Evolutionary conservation across 1,140 invertebrate species (phyloP).

Genomic region (Drosophila seguyi): DNA sequence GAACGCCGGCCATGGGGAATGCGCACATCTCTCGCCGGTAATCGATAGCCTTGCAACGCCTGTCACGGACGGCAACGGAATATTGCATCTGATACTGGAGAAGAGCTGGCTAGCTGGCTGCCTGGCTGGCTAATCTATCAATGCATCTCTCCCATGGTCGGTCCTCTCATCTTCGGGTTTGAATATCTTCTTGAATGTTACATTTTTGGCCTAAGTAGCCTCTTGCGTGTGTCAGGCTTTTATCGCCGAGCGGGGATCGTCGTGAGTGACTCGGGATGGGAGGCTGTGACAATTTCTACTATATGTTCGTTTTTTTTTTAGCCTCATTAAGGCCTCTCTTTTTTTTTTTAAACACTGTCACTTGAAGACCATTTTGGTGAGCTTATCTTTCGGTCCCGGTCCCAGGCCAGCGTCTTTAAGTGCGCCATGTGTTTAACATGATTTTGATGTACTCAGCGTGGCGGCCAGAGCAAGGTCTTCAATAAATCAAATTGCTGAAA

Average conservation of each 20-base stretch:
- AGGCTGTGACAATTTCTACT: constrained; percentile 69
- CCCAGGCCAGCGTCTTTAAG: constrained; percentile 24
- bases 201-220: constrained; percentile 79
- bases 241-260: constrained; percentile 26
- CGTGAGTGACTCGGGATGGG: constrained; percentile 21
- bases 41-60: constrained; percentile 77
- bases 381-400: constrained; percentile 49
- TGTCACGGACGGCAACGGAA: constrained; percentile 63
- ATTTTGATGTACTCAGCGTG: constrained; percentile 57
- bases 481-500: constrained; percentile 69
- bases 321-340: constrained; percentile 57
- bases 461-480: constrained; percentile 45
- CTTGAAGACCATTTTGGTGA: constrained; percentile 57
- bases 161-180: constrained; percentile 30
- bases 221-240: constrained; percentile 64
- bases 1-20: constrained; percentile 20
- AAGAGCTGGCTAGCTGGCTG: constrained; percentile 6
- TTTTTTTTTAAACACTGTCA: constrained; percentile 58
- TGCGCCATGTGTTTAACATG: constrained; percentile 66
- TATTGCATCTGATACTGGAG: constrained; percentile 69
- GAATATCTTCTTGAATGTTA: constrained; percentile 57
- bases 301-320: constrained; percentile 38
- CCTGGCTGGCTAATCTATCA: constrained; percentile 62
- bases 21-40: constrained; percentile 44
- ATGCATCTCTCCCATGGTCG: constrained; percentile 31